Evolutionary conservation across 2,888 invertebrate genomes (phyloP).

Genomic region (Siphlonurus alternatus): DNA sequence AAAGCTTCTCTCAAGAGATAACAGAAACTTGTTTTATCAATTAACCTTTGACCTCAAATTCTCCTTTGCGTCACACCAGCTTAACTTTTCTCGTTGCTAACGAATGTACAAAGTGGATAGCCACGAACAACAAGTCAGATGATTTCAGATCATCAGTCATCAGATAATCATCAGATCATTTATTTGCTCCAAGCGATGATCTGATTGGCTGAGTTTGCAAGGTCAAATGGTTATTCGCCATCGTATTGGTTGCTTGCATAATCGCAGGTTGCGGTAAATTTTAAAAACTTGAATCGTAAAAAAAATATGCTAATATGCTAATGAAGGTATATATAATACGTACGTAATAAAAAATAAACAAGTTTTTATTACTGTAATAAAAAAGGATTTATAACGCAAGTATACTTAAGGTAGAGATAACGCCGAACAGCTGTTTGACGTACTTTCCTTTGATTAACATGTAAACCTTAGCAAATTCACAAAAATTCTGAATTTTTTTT

Average conservation of each 20-base stretch:
- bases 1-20: neutral
- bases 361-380: too few species aligned
- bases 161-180: too few species aligned
- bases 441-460: too few species aligned
- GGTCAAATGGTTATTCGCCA: neutral
- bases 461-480: too few species aligned
- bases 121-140: neutral
- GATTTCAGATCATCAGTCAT: neutral
- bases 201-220: neutral
- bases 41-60: conserved; percentile 2
- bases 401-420: too few species aligned
- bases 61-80: neutral
- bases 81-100: neutral
- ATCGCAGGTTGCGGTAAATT: neutral
- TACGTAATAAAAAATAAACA: too few species aligned
- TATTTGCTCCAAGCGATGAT: too few species aligned
- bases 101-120: neutral
- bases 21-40: neutral
- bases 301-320: too few species aligned
- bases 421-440: too few species aligned
- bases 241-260: neutral
- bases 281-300: neutral
- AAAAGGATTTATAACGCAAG: too few species aligned
- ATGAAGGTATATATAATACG: too few species aligned
- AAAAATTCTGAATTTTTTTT: too few species aligned